phyloP scores from a whole-genome alignment of 2,797 vertebrate genomes.

The Oceanodroma leucorhoa region DNA sequence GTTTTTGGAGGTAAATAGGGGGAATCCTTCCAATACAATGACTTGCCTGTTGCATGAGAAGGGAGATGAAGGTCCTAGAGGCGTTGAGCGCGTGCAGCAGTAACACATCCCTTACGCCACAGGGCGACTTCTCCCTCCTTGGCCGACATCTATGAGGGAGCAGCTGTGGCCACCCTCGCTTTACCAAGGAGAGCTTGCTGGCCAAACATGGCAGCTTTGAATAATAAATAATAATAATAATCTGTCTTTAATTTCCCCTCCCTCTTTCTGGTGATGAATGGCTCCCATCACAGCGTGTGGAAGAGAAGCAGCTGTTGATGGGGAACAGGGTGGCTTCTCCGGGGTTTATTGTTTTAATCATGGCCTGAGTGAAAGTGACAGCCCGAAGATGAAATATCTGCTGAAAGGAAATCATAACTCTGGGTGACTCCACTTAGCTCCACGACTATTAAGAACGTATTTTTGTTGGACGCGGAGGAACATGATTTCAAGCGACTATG shows the following conservation, averaged over 20 bases:
- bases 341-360: slow-evolving; percentile 84
- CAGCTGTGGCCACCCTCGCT: not conserved
- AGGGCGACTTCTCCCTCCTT: not conserved
- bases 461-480: slow-evolving; percentile 12
- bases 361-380: slow-evolving; percentile 80
- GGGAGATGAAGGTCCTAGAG: not conserved
- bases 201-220: not conserved
- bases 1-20: not conserved
- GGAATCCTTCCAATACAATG: not conserved
- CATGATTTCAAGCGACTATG: not conserved
- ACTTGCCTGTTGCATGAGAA: not conserved
- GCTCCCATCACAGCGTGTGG: not conserved
- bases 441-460: slow-evolving; percentile 63
- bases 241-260: slow-evolving; percentile 77
- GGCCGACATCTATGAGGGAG: not conserved
- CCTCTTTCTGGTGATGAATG: not conserved
- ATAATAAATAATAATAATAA: slow-evolving; percentile 60
- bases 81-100: accelerated
- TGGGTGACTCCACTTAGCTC: slow-evolving; percentile 72
- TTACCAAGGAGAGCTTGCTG: not conserved
- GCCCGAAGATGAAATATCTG: slow-evolving; percentile 73
- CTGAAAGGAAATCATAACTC: slow-evolving; percentile 74
- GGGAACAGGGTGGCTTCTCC: slow-evolving; percentile 60
- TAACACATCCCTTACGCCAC: not conserved
- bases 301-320: slow-evolving; percentile 65